phyloP scores from a whole-genome alignment of 2,888 invertebrate species.

The Meteorus colon region DNA sequence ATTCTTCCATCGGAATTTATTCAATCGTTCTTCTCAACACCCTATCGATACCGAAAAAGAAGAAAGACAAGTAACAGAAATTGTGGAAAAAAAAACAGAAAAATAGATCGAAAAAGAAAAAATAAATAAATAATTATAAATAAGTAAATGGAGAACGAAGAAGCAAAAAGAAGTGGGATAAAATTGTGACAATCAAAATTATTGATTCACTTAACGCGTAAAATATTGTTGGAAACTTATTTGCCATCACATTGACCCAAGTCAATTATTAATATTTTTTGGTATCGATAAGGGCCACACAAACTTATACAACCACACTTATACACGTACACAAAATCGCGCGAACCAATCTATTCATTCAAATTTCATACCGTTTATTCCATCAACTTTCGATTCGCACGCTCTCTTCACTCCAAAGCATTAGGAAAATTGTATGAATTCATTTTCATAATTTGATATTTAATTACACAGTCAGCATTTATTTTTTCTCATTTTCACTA shows the following conservation, averaged over 20 bases:
- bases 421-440: conserved; percentile 38
- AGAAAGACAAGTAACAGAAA: not conserved
- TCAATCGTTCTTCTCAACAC: not conserved
- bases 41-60: conserved; percentile 38
- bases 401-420: not conserved
- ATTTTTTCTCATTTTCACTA: conserved; percentile 13
- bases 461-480: conserved; percentile 38
- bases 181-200: not conserved
- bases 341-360: not conserved
- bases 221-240: not conserved
- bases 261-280: conserved; percentile 15
- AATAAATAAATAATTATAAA: conserved; percentile 22
- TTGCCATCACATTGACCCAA: not conserved
- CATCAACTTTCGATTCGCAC: not conserved
- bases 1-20: not conserved
- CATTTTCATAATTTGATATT: conserved; percentile 12
- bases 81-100: not conserved
- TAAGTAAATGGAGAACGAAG: not conserved
- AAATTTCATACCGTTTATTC: not conserved
- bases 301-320: too few relatives aligned
- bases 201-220: not conserved
- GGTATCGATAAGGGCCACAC: conserved; percentile 24
- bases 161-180: not conserved
- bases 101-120: not conserved
- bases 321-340: conserved; percentile 5